These are phyloP conservation scores for Myxocyprinus asiaticus DNA, from an alignment of 2,113 vertebrate genomes.

Conservation along the genomic window DNA sequence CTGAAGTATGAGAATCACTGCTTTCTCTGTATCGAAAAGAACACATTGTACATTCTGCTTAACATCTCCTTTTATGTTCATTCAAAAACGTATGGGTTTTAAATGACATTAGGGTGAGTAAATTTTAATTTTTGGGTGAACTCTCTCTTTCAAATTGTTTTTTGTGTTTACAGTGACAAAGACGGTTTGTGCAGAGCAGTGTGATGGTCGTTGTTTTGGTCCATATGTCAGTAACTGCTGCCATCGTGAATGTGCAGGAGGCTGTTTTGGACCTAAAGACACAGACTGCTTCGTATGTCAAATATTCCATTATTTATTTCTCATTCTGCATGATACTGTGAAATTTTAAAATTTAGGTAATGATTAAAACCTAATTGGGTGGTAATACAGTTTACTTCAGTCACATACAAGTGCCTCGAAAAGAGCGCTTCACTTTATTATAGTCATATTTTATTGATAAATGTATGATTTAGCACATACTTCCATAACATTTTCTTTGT, in stretches of 20 bases:
- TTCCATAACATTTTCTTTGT: neutral
- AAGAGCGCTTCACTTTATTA: neutral
- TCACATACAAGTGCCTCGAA: neutral
- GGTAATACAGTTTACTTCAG: neutral
- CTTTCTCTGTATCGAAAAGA: too few relatives aligned
- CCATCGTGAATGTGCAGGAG: constrained; percentile 93
- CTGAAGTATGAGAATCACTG: too few relatives aligned
- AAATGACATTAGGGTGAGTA: too few relatives aligned
- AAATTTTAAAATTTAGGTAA: too few relatives aligned
- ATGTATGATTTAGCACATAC: neutral
- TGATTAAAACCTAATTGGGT: neutral
- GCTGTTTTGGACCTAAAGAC: constrained; percentile 94
- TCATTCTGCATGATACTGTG: neutral
- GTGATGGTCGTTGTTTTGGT: constrained; percentile 93
- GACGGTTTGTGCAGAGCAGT: constrained; percentile 95
- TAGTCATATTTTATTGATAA: neutral
- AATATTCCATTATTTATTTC: neutral
- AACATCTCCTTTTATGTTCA: too few relatives aligned
- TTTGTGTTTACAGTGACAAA: constrained; percentile 84
- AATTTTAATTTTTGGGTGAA: too few relatives aligned
- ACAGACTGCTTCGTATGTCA: constrained; percentile 94
- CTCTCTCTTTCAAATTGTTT: too few relatives aligned
- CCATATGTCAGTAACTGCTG: constrained; percentile 96
- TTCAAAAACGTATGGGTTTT: too few relatives aligned
- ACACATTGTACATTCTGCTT: too few relatives aligned